Conservation (phyloP, 1,140 invertebrate genomes). For the Ephestia elutella region DNA sequence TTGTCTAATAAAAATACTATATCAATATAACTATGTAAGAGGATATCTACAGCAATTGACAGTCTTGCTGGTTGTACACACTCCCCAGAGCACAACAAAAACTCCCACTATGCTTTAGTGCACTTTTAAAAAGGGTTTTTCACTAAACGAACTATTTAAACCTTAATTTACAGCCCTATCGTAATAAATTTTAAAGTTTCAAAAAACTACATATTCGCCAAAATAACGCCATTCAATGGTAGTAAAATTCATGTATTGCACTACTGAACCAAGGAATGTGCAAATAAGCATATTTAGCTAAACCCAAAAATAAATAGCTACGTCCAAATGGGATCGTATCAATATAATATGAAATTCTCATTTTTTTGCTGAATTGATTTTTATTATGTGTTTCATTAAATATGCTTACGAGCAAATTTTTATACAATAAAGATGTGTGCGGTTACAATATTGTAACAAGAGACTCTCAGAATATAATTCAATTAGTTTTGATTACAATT, state of each 20-base stretch:
- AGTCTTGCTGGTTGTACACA: constrained; percentile 68
- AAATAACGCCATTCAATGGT: constrained; percentile 58
- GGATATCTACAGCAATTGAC: constrained; percentile 72
- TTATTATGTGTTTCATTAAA: too few species aligned
- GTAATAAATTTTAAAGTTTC: constrained; percentile 36
- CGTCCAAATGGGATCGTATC: too few species aligned
- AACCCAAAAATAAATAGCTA: too few species aligned
- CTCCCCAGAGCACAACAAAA: constrained; percentile 50
- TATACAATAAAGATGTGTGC: too few species aligned
- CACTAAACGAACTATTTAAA: constrained; percentile 46
- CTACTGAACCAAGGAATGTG: constrained; percentile 40
- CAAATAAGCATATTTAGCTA: too few species aligned
- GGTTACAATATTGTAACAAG: too few species aligned
- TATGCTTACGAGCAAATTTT: too few species aligned
- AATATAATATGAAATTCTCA: too few species aligned
- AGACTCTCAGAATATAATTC: too few species aligned
- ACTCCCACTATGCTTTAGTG: constrained; percentile 43
- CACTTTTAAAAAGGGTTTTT: constrained; percentile 36
- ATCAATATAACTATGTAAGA: constrained; percentile 66
- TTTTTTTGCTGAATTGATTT: too few species aligned
- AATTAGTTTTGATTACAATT: too few species aligned
- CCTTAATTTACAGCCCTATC: constrained; percentile 65
- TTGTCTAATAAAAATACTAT: constrained; percentile 74
- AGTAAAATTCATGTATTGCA: constrained; percentile 57
- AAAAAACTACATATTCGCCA: constrained; percentile 40